These are phyloP conservation scores for Anser brachyrhynchus DNA, from an alignment of 2,113 vertebrate species.

Conservation along the genomic window DNA sequence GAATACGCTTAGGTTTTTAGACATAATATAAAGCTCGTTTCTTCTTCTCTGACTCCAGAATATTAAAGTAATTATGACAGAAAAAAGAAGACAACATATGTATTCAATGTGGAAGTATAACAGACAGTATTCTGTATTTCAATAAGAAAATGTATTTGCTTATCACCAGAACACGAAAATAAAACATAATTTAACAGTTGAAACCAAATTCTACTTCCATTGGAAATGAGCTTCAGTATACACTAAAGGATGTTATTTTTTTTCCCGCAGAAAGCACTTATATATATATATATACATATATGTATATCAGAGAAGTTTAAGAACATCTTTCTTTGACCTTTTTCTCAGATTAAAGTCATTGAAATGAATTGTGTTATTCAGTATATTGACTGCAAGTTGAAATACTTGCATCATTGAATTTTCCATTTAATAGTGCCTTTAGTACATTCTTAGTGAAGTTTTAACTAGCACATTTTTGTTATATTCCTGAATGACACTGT, in stretches of 20 bases:
- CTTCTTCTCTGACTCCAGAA: not conserved
- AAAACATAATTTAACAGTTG: not conserved
- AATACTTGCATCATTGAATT: not conserved
- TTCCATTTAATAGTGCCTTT: not conserved
- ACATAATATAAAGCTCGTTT: not conserved
- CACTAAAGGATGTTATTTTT: not conserved
- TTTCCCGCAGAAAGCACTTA: not conserved
- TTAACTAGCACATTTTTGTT: not conserved
- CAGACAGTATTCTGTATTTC: not conserved
- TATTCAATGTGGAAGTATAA: not conserved
- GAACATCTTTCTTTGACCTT: not conserved
- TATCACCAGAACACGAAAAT: not conserved
- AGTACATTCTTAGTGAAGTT: not conserved
- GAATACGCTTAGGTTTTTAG: not conserved
- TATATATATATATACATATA: too few species aligned
- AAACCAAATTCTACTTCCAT: not conserved
- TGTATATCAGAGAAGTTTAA: not conserved
- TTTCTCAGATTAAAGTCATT: not conserved
- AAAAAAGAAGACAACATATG: not conserved
- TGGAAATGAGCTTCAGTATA: not conserved
- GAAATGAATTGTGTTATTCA: not conserved
- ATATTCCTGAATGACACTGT: not conserved
- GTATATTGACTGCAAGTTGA: not conserved
- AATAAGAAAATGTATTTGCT: not conserved
- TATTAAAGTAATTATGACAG: not conserved